Base-by-base conservation (phyloP, 1,140 invertebrate genomes). In the Bombus breviceps region DNA sequence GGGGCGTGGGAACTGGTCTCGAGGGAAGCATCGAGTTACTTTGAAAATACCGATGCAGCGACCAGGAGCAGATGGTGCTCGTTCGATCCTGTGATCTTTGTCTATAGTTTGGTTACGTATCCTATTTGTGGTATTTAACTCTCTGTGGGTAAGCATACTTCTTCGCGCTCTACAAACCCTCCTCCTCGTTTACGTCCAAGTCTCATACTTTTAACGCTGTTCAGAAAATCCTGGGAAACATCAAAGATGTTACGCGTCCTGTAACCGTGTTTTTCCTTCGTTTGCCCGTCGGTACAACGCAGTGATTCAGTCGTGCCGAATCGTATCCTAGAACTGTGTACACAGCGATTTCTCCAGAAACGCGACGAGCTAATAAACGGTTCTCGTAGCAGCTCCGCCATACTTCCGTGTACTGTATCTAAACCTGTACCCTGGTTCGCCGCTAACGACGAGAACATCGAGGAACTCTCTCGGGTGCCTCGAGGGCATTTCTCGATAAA, bases 351-450 rank as follows among this genome's bases (percentile, higher is more conserved):
- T 83, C 81, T 53, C 81, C 34, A 72, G 66, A 72, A 59, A 47
- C 62, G 47, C 62, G 64, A 71, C 28, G 15, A 41, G 82, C 75
- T 78, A 78, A 83, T 78, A 83, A 57, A 79, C 76, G 76, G 78
- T 47, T 47, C 76, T 22, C 74, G 43, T 43, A 64, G 71, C 59
- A 77, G 74, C 28, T 57, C 22, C 74, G 47, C 81, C 37, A 41
- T 72, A 84, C 66, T 84, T 79, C 83, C 83, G 83, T 32, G 76
- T 72, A 53, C 32, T 12, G 68, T 59, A 43, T 28, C 47, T 53
- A 64, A 74, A 83, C 41, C 59, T 32, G 81, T 39, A 68, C 71
- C 22, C 73, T 5, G n/a, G 25, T 74, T 12, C 4, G 81, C 25
- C 41, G n/a, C 12, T 25, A 25, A 43, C 53, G 15, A 62, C 34